These are phyloP conservation scores for Redunca redunca DNA, from an alignment of 2,113 vertebrate species.

Conservation along the genomic window DNA sequence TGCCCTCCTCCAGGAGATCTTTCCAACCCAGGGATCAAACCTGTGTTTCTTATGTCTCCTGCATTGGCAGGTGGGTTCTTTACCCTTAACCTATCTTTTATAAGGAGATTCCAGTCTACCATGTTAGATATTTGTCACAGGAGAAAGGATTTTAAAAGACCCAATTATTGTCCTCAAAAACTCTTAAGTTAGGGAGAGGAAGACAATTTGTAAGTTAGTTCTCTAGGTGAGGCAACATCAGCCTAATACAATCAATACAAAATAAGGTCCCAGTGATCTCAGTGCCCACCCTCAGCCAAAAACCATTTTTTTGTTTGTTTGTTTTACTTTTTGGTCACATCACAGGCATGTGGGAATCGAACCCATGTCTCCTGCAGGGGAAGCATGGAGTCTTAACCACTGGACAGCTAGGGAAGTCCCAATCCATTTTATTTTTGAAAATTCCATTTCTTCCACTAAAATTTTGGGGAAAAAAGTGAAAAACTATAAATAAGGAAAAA, in stretches of 20 bases:
- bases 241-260: neutral
- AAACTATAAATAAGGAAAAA: neutral
- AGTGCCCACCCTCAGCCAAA: neutral
- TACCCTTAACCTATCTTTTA: neutral
- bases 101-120: neutral
- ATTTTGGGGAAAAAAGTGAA: neutral
- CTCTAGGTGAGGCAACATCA: neutral
- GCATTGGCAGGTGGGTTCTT: neutral
- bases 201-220: neutral
- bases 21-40: neutral
- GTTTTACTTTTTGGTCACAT: neutral
- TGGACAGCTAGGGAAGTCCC: neutral
- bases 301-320: neutral
- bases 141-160: neutral
- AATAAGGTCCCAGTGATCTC: neutral
- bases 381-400: neutral
- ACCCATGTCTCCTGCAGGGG: neutral
- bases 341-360: neutral
- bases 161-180: neutral
- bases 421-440: neutral
- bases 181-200: neutral
- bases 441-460: neutral
- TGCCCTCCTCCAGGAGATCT: neutral
- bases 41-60: neutral
- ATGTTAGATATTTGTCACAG: neutral